phyloP scores from a whole-genome alignment of 2,888 invertebrate species.

The Exocentrus adspersus region DNA sequence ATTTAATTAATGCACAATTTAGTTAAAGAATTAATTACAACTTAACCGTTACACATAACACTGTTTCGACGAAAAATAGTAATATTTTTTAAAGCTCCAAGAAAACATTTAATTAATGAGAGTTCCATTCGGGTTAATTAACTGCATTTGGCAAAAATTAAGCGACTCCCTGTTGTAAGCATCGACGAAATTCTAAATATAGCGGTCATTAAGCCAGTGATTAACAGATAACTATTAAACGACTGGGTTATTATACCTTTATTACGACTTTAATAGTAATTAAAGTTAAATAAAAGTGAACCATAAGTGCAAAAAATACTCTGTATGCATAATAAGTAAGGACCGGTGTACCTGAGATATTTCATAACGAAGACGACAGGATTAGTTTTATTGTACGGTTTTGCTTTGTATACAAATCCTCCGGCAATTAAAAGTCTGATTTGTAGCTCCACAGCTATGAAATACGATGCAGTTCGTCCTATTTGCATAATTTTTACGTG shows the following conservation, averaged over 20 bases:
- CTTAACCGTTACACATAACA: neutral
- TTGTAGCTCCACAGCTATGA: neutral
- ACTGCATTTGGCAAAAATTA: neutral
- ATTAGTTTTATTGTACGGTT: neutral
- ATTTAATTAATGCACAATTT: too few relatives aligned
- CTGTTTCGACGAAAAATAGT: neutral
- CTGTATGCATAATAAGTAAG: constrained; percentile 1
- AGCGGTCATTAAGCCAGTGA: neutral
- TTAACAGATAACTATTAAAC: constrained; percentile 2
- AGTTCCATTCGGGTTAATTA: neutral
- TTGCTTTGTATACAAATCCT: constrained; percentile 1
- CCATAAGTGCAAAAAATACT: neutral
- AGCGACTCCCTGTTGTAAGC: too few relatives aligned
- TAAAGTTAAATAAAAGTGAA: constrained; percentile 5
- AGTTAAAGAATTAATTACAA: neutral
- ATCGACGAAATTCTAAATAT: constrained; percentile 6
- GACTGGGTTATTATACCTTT: constrained; percentile 7
- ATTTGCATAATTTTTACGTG: neutral
- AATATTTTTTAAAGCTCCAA: neutral
- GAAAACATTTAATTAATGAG: neutral
- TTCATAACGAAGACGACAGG: constrained; percentile 2
- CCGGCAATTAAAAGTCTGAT: neutral
- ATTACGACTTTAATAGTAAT: constrained; percentile 2
- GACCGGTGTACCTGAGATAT: constrained; percentile 5
- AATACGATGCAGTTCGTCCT: neutral